Base-by-base conservation (phyloP, 1,140 invertebrate species). In the Globodera ellingtonae region DNA sequence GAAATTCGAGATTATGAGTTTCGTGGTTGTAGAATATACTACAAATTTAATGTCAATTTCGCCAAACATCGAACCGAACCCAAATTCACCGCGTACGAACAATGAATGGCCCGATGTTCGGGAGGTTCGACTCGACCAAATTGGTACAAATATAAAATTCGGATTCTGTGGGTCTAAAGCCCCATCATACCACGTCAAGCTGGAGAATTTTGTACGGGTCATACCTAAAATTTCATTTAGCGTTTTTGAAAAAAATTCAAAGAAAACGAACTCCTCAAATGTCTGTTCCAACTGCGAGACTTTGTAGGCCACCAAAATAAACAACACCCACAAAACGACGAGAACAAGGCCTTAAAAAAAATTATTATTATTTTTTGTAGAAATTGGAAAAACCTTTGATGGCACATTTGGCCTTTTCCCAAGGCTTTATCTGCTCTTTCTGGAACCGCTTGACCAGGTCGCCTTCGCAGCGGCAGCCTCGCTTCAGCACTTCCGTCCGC, bases 241-340 rank as follows among this genome's bases (percentile, higher is more conserved):
- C 9, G 0, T 50, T n/a, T 62, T 46, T n/a, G 6, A 13, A n/a
- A 65, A 24, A 18, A 75, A 76, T 46, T 46, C 4, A 4, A 8
- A 6, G 6, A 67, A 24, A 65, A 48, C 48, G 46, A 44, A 77
- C 78, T 97, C 98, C 21, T 95, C 94, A 93, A 96, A 95, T 91
- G 98, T 95, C 91, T 97, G 95, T 89, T 98, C 95, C 91, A 98
- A 95, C 90, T 97, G 94, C 0, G 95, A 95, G 9, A 98, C 95
- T 92, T 98, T 97, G 89, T 98, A 98, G 3, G 95, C 94, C 78
- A 98, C 91, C 72, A 95, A 92, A 67, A 93, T 91, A 87, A 99
- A 92, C 46, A 95, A 89, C 6, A 94, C 90, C 97, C 97, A 99
- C 79, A 95, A 95, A 83, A 94, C 89, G 48, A 96, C 44, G 56